Conservation (phyloP, 2,797 vertebrate species). For the Poecilia gillii region DNA sequence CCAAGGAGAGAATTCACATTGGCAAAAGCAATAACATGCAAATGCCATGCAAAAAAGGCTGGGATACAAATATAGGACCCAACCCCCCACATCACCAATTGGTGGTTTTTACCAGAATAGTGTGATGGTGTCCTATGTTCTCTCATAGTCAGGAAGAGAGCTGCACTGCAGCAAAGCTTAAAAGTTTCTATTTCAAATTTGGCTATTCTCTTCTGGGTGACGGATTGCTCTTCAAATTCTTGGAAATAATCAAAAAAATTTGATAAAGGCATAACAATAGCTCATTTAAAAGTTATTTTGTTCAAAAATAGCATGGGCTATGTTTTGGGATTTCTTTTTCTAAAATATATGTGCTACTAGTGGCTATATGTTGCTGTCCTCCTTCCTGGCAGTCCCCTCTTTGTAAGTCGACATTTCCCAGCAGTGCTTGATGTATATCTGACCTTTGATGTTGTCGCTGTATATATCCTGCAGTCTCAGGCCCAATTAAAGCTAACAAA, state of each 20-base stretch:
- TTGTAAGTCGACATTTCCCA: slow-evolving; percentile 76
- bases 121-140: background rate
- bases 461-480: slow-evolving; percentile 69
- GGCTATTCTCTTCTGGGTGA: background rate
- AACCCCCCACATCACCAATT: too few species aligned
- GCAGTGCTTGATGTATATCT: slow-evolving; percentile 84
- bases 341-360: slow-evolving; percentile 26
- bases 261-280: background rate
- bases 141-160: background rate
- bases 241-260: background rate
- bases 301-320: slow-evolving; percentile 6
- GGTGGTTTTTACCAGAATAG: background rate
- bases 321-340: slow-evolving; percentile 11
- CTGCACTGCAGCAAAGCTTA: background rate
- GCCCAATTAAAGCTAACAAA: slow-evolving; percentile 85
- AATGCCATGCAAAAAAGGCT: too few species aligned
- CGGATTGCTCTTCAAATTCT: background rate
- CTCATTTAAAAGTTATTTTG: background rate
- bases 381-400: slow-evolving; percentile 45
- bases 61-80: too few species aligned
- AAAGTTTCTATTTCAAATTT: background rate
- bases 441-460: slow-evolving; percentile 85
- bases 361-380: slow-evolving; percentile 27
- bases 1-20: too few species aligned
- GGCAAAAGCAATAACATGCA: too few species aligned